Percentiles rank a stretch among this genome's conserved stretches.
Evolutionary conservation across 1,140 invertebrate species (phyloP).

Genomic region (Colletes gigas): DNA sequence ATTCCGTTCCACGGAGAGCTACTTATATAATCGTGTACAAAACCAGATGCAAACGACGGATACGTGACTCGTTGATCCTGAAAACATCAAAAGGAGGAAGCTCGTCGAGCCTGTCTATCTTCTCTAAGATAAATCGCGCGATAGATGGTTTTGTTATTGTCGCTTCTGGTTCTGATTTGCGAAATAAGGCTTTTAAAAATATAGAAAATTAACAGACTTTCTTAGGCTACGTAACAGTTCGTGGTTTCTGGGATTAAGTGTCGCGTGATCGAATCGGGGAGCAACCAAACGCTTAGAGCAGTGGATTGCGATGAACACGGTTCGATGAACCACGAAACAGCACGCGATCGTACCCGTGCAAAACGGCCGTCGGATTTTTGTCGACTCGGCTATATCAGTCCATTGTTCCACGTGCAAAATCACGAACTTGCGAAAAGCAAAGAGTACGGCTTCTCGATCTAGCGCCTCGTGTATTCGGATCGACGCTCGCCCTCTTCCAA

Average conservation of each 20-base stretch:
- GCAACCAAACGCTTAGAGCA: background rate
- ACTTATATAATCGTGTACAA: background rate
- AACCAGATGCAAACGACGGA: background rate
- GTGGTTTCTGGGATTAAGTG: background rate
- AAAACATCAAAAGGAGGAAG: too few relatives aligned
- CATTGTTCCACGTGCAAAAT: slow-evolving; percentile 59
- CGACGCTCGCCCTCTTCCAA: background rate
- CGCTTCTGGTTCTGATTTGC: too few relatives aligned
- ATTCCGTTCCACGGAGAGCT: background rate
- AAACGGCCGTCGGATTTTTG: slow-evolving; percentile 59
- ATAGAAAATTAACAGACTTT: too few relatives aligned
- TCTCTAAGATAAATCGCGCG: too few relatives aligned
- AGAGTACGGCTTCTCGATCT: background rate
- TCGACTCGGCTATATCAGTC: slow-evolving; percentile 66
- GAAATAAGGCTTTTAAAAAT: too few relatives aligned
- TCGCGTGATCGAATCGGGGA: background rate
- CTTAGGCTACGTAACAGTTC: too few relatives aligned
- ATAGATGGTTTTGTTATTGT: too few relatives aligned
- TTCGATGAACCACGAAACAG: slow-evolving; percentile 71
- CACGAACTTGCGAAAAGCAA: slow-evolving; percentile 4
- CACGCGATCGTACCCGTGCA: slow-evolving; percentile 1
- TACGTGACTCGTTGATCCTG: background rate
- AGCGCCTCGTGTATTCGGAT: background rate
- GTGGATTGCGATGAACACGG: slow-evolving; percentile 42
- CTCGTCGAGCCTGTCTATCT: too few relatives aligned